Conservation (phyloP, 2,888 invertebrate genomes). For the Altica lythri region DNA sequence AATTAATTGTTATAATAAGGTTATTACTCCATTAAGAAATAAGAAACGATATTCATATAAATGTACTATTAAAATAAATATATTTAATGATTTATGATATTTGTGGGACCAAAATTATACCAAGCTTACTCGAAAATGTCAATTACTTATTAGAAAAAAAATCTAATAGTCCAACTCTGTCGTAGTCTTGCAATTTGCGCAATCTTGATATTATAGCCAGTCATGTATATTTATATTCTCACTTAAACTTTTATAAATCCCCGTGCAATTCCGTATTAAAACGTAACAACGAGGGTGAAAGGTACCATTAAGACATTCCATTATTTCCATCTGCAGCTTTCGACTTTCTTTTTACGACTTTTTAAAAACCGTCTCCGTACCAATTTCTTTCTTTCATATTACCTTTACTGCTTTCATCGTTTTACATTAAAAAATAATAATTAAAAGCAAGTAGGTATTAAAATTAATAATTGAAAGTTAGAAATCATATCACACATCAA, state of each 20-base stretch:
- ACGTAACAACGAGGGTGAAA: conserved; percentile 48
- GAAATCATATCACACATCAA: too few relatives aligned
- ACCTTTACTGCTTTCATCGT: too few relatives aligned
- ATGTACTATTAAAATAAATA: too few relatives aligned
- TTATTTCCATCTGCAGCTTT: conserved; percentile 58
- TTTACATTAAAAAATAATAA: conserved; percentile 22
- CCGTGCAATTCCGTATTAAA: conserved; percentile 54
- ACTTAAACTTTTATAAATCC: conserved; percentile 54
- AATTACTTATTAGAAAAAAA: background rate
- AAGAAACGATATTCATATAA: too few relatives aligned
- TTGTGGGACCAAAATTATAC: too few relatives aligned
- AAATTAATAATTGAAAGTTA: too few relatives aligned
- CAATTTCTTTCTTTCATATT: conserved; percentile 33
- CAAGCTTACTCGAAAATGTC: too few relatives aligned
- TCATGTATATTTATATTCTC: conserved; percentile 56
- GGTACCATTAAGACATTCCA: conserved; percentile 57
- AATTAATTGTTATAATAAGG: background rate
- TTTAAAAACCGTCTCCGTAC: conserved; percentile 41
- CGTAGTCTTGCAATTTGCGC: conserved; percentile 50
- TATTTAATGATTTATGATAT: background rate
- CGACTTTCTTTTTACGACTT: conserved; percentile 54
- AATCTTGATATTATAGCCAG: conserved; percentile 55
- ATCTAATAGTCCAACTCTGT: background rate
- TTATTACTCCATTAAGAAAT: too few relatives aligned
- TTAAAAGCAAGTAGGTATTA: background rate